These are phyloP conservation scores for Meloidogyne exigua DNA, from an alignment of 1,140 invertebrate genomes.

Conservation along the genomic window DNA sequence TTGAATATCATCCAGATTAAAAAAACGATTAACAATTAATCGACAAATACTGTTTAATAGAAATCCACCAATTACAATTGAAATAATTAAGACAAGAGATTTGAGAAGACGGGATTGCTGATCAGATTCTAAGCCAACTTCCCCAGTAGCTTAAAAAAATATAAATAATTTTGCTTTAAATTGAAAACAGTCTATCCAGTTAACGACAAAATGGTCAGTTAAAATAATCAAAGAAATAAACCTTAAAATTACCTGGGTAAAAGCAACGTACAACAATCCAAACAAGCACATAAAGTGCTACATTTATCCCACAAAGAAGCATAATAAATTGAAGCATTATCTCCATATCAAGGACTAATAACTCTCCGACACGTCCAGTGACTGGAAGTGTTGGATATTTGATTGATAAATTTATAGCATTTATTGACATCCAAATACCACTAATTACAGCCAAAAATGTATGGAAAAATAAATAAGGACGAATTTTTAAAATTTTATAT, in stretches of 20 bases:
- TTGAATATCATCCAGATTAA: not conserved
- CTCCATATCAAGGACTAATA: not conserved
- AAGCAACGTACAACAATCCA: not conserved
- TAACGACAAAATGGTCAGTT: not conserved
- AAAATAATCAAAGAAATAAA: too few species aligned
- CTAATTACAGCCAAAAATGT: not conserved
- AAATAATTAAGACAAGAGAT: not conserved
- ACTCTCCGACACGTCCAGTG: conserved; percentile 10
- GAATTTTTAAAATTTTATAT: conserved; percentile 3
- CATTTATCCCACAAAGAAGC: conserved; percentile 3
- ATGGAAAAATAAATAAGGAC: not conserved
- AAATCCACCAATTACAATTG: not conserved
- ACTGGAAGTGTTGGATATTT: conserved; percentile 9
- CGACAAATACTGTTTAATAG: not conserved
- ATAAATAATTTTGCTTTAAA: not conserved
- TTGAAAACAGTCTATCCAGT: not conserved
- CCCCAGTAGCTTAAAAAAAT: not conserved
- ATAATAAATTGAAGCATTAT: not conserved
- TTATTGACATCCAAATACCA: conserved; percentile 1
- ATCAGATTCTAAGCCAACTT: not conserved
- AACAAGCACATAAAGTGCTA: conserved; percentile 4
- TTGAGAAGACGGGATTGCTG: not conserved
- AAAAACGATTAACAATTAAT: not conserved
- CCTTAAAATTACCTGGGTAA: not conserved
- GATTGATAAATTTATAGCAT: not conserved